Percentiles rank a stretch among this genome's conserved stretches.
phyloP scores from a whole-genome alignment of 2,888 invertebrate genomes.

The Allolobophora icterica region DNA sequence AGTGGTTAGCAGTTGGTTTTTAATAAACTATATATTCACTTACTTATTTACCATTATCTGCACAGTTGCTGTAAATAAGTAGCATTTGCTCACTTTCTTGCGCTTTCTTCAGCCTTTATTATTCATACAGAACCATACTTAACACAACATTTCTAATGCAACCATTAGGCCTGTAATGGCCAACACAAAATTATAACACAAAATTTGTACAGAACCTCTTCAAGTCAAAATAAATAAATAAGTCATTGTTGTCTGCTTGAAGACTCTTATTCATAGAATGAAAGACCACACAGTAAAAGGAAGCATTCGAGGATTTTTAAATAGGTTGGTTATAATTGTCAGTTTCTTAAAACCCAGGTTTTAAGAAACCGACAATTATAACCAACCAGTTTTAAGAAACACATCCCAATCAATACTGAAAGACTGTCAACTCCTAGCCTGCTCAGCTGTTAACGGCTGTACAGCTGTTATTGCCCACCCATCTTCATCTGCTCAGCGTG shows the following conservation, averaged over 20 bases:
- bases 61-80: not conserved
- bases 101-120: not conserved
- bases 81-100: not conserved
- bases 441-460: not conserved
- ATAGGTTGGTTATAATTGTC: not conserved
- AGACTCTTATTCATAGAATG: too few species aligned
- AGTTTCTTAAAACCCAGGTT: not conserved
- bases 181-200: not conserved
- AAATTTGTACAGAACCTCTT: not conserved
- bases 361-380: too few species aligned
- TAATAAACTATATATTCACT: not conserved
- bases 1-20: too few species aligned
- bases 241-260: too few species aligned
- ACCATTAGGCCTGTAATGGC: not conserved
- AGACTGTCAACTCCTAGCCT: not conserved
- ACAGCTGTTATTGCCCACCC: not conserved
- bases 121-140: not conserved
- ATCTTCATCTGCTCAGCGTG: not conserved
- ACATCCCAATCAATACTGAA: not conserved
- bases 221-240: not conserved
- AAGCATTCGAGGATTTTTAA: too few species aligned
- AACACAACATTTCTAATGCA: not conserved
- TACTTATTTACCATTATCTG: too few species aligned
- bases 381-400: too few species aligned
- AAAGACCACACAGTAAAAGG: too few species aligned